Base-by-base conservation (phyloP, 2,888 invertebrate species). In the Prenolepis imparis region DNA sequence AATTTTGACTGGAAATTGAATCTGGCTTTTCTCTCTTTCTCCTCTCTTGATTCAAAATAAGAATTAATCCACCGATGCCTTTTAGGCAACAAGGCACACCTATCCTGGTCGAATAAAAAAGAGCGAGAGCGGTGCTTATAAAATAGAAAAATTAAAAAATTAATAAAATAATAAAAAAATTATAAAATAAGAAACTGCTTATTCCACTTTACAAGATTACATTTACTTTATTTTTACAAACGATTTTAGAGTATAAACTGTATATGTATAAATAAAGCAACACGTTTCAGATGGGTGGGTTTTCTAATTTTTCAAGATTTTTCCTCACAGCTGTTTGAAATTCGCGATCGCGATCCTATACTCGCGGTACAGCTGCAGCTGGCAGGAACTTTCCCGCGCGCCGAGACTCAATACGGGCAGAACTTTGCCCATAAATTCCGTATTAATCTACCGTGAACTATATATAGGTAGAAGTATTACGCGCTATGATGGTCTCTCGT, bases 341-440 rank as follows among this genome's bases (percentile, higher is more conserved):
- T 72, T 64, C 63, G 70, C 55, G 85, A 80, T 52, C 59, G 52
- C 55, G 44, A 36, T 21, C 52, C 57, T 61, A 63, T 36, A 61
- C n/a, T 73, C 32, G 68, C 80, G 74, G 44, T 82, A 75, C 88
- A 82, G 86, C 87, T 86, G 87, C 70, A 88, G 81, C 82, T 68
- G 28, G 52, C 78, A 48, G 18, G 67, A 90, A 89, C 84, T 90
- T 88, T 83, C 81, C 44, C 61, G 85, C 66, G 39, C 48, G 39
- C 39, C 74, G 61, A 24, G 64, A 84, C 84, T 88, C 86, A 82
- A 88, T 88, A 90, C 59, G 57, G 72, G 39, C 74, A 52, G 63
- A 88, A 89, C 84, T 89, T 89, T 68, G 24, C 36, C 84, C 84
- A 88, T 90, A 89, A 90, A 90, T 90, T 90, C 88, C 32, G 82